phyloP scores from a whole-genome alignment of 2,113 vertebrate species.

The Pituophis catenifer region DNA sequence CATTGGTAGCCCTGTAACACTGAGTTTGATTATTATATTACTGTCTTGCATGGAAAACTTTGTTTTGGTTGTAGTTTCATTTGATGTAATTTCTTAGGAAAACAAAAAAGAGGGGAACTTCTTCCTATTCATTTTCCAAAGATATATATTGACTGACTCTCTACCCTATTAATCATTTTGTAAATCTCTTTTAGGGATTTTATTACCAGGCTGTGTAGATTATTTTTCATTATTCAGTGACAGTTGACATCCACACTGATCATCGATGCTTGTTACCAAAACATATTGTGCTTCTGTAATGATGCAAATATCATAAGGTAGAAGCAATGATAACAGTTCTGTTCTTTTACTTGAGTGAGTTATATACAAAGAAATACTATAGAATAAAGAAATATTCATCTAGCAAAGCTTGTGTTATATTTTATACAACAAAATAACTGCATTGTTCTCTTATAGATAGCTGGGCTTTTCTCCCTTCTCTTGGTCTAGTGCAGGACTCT shows the following conservation, averaged over 20 bases:
- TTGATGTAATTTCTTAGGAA: neutral
- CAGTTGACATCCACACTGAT: neutral
- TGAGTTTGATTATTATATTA: neutral
- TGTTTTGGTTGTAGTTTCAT: neutral
- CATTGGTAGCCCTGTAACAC: neutral
- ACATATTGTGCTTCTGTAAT: neutral
- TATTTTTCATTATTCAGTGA: neutral
- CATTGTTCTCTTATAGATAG: neutral
- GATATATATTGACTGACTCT: neutral
- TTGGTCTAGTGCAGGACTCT: neutral
- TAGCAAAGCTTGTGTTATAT: neutral
- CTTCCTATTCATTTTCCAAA: neutral
- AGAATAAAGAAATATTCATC: neutral
- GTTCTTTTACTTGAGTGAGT: neutral
- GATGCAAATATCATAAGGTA: neutral
- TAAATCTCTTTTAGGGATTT: neutral
- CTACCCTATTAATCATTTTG: neutral
- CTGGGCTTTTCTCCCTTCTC: neutral
- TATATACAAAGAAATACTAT: neutral
- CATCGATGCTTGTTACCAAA: neutral
- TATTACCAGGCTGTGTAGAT: neutral
- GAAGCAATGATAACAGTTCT: neutral
- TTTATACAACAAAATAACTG: neutral
- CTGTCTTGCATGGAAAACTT: neutral
- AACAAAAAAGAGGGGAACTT: neutral